Conservation (phyloP, 2,888 invertebrate genomes). For the Sarcophaga carnaria region DNA sequence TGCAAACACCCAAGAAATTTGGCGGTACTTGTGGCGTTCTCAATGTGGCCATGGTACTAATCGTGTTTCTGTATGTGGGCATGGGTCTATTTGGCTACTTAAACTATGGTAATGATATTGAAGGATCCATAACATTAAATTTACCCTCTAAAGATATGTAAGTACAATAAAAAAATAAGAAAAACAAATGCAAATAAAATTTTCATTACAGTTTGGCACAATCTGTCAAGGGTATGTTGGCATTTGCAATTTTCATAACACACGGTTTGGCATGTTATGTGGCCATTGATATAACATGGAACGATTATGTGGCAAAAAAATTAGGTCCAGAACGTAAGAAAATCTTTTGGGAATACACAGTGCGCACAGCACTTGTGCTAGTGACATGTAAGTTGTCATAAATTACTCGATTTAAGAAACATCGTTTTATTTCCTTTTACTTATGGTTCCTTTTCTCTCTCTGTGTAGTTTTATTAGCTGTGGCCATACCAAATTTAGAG, state of each 20-base stretch:
- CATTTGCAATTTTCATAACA: slow-evolving; percentile 93
- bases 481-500: slow-evolving; percentile 92
- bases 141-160: slow-evolving; percentile 87
- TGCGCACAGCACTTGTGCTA: slow-evolving; percentile 90
- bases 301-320: slow-evolving; percentile 86
- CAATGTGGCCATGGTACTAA: slow-evolving; percentile 91
- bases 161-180: slow-evolving; percentile 78
- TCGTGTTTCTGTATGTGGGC: slow-evolving; percentile 91
- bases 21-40: slow-evolving; percentile 91
- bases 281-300: slow-evolving; percentile 96
- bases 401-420: not conserved
- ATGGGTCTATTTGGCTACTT: slow-evolving; percentile 96
- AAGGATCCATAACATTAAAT: slow-evolving; percentile 94
- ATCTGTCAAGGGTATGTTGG: slow-evolving; percentile 88
- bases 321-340: slow-evolving; percentile 85
- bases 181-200: not conserved
- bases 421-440: too few species aligned
- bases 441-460: not conserved
- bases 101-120: slow-evolving; percentile 87
- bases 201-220: slow-evolving; percentile 85
- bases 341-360: slow-evolving; percentile 88
- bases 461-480: slow-evolving; percentile 90
- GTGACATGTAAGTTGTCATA: slow-evolving; percentile 89
- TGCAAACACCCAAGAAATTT: slow-evolving; percentile 93
- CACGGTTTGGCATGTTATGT: slow-evolving; percentile 98